Base-by-base conservation (phyloP, 2,888 invertebrate species). In the Sarcophaga variegata region DNA sequence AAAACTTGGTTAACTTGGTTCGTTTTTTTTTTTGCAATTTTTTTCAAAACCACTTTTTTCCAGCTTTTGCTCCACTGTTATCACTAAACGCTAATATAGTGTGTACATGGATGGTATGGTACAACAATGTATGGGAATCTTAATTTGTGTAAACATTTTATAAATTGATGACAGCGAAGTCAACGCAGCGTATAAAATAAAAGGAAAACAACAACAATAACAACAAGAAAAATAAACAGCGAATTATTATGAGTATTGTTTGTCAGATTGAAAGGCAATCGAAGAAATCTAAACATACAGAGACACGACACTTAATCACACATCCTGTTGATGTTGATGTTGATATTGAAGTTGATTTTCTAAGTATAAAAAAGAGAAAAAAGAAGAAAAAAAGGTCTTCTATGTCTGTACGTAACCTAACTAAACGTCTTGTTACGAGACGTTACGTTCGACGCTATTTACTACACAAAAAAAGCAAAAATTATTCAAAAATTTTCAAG, bases 101-200 rank as follows among this genome's bases (percentile, higher is more conserved):
- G 10, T 54, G 17, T 69, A 59, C 59, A 45, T 49, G 54, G 5
- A 77, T 25, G 12, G 71, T 81, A 81, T 82, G 82, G 81, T 37
- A 66, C 14, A 77, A 59, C 20, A 75, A 74, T 85, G 71, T 81
- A 81, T 82, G 82, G 81, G 86, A 88, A 87, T 84, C 86, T 88
- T 89, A 85, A 88, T 87, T 89, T 86, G 86, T 76, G 88, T 79
- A 88, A 89, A 87, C 86, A 89, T 85, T 81, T 59, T 59, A 81
- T 64, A 81, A 81, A 83, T 14, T 76, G 83, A 71, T 83, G 79
- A 71, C 83, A 85, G 76, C 62, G 59, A 71, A 75, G 22, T 74
- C 85, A 78, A 62, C 45, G 25, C 67, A 11, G 4, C 45, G 17
- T 59, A 67, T 37, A 37, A 67, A 76, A 27, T 70, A 20, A 69